Conservation (phyloP, 2,113 vertebrate genomes). For the Pterocles gutturalis region DNA sequence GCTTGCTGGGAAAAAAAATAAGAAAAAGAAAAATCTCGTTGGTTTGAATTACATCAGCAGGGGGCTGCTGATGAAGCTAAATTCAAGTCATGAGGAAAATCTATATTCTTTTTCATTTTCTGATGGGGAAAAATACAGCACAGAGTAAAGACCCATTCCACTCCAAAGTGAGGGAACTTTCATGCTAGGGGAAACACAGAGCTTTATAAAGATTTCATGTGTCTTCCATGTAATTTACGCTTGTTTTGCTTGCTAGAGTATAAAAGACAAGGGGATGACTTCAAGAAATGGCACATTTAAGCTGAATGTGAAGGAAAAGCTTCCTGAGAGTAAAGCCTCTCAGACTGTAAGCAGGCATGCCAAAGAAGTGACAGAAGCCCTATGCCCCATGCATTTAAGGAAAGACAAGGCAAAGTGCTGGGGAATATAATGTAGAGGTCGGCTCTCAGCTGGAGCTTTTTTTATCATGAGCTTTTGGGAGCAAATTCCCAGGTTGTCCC, state of each 20-base stretch:
- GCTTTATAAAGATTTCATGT: conserved; percentile 54
- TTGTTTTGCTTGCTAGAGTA: conserved; percentile 47
- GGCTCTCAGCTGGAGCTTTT: neutral
- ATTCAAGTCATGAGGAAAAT: conserved; percentile 62
- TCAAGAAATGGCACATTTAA: conserved; percentile 58
- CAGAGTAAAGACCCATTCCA: neutral
- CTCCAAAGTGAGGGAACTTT: neutral
- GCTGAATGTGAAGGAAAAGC: neutral
- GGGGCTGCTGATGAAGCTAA: conserved; percentile 57
- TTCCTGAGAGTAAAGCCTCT: conserved; percentile 12
- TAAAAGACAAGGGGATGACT: conserved; percentile 37
- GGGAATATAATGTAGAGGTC: neutral
- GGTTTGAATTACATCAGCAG: conserved; percentile 48
- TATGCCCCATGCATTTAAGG: neutral
- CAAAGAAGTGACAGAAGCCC: neutral
- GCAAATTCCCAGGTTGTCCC: neutral
- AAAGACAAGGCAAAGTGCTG: neutral
- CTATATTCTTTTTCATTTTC: conserved; percentile 51
- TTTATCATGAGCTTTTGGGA: neutral
- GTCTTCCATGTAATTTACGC: conserved; percentile 57
- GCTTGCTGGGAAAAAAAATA: neutral
- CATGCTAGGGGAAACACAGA: neutral
- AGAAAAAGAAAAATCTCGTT: neutral
- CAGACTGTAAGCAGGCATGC: neutral
- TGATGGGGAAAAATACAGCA: conserved; percentile 6